Conservation (phyloP, 2,113 vertebrate species). For the Tragelaphus strepsiceros region DNA sequence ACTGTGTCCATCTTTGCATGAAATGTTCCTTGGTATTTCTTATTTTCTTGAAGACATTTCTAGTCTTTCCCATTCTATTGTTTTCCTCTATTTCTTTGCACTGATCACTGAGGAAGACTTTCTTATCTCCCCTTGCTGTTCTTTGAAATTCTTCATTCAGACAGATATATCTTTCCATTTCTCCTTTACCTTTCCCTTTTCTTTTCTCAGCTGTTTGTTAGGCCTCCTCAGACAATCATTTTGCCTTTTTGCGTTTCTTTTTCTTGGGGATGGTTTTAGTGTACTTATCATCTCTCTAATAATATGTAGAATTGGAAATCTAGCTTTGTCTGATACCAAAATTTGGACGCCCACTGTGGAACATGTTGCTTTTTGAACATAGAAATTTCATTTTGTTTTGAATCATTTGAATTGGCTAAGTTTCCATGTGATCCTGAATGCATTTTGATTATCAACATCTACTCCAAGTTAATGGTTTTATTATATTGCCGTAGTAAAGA, state of each 20-base stretch:
- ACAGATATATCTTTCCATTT: neutral
- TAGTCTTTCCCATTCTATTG: neutral
- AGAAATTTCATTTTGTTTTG: neutral
- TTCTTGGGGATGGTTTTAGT: neutral
- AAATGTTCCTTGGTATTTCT: neutral
- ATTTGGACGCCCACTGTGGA: neutral
- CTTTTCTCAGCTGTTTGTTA: neutral
- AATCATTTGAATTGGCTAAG: neutral
- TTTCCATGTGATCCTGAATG: neutral
- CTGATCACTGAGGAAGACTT: neutral
- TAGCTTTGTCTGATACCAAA: slow-evolving; percentile 16
- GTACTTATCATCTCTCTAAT: neutral
- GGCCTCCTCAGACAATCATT: neutral
- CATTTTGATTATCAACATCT: neutral
- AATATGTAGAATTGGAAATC: neutral
- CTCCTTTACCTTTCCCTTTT: neutral
- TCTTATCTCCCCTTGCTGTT: neutral
- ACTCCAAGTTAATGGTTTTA: slow-evolving; percentile 2
- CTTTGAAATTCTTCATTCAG: neutral
- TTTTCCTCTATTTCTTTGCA: neutral
- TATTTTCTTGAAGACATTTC: neutral
- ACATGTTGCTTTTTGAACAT: neutral
- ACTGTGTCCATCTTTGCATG: neutral
- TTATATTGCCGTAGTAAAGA: neutral
- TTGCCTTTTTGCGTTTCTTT: neutral